These are phyloP conservation scores for Thereva unica DNA, from an alignment of 2,888 invertebrate genomes.

Conservation along the genomic window DNA sequence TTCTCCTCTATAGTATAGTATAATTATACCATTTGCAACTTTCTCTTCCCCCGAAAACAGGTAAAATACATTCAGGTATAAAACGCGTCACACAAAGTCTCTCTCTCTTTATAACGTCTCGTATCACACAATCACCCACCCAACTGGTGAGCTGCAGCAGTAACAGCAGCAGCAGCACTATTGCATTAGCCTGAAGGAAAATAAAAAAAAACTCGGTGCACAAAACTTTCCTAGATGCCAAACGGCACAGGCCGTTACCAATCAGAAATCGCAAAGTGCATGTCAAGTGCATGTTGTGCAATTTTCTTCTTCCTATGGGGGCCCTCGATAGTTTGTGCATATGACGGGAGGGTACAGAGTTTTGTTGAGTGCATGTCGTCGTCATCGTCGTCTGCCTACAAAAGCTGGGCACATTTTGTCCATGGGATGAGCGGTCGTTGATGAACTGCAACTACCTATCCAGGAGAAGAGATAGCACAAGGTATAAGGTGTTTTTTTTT, in stretches of 20 bases:
- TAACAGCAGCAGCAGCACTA: not conserved
- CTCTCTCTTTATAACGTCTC: too few species aligned
- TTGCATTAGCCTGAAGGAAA: not conserved
- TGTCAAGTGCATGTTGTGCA: slow-evolving; percentile 24
- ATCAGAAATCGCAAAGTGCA: slow-evolving; percentile 29
- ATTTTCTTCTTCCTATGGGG: not conserved
- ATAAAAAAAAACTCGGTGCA: not conserved
- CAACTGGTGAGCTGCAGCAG: not conserved
- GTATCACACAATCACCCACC: too few species aligned
- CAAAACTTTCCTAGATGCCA: not conserved
- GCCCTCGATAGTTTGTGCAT: too few species aligned
- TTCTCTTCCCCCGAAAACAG: slow-evolving; percentile 13
- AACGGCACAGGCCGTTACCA: slow-evolving; percentile 9
- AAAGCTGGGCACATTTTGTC: not conserved
- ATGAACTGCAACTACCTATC: slow-evolving; percentile 7
- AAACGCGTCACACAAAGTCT: too few species aligned
- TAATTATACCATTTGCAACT: slow-evolving; percentile 5
- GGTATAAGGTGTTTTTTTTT: too few species aligned
- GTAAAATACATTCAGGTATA: too few species aligned
- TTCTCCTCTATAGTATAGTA: slow-evolving; percentile 4
- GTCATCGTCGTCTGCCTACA: not conserved
- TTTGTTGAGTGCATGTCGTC: slow-evolving; percentile 2
- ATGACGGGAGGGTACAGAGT: too few species aligned
- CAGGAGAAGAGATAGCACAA: not conserved
- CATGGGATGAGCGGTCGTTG: slow-evolving; percentile 1